Evolutionary conservation across 2,888 invertebrate species (phyloP).

Genomic region (Acleris cristana): DNA sequence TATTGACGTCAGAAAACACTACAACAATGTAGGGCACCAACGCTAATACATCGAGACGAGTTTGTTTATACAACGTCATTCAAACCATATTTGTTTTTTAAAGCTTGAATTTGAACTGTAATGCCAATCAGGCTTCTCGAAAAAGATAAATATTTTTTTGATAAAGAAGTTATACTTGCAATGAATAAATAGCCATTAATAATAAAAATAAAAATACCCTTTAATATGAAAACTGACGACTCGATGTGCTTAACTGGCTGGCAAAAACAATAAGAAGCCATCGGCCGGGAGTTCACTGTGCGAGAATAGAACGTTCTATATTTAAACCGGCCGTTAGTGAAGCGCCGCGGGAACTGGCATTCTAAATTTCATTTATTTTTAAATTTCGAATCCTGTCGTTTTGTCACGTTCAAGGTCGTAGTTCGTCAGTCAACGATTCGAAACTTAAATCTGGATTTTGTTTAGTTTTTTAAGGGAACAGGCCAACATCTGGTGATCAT

Average conservation of each 20-base stretch:
- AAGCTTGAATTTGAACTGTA: neutral
- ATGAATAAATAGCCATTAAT: too few relatives aligned
- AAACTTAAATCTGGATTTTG: conserved; percentile 47
- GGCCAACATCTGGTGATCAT: conserved; percentile 64
- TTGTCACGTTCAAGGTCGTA: conserved; percentile 80
- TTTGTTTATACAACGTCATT: neutral
- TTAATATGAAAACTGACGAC: neutral
- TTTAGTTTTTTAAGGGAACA: conserved; percentile 48
- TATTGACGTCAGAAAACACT: conserved; percentile 16
- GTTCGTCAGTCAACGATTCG: conserved; percentile 40
- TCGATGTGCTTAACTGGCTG: conserved; percentile 48
- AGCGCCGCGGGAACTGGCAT: conserved; percentile 73
- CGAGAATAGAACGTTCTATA: conserved; percentile 81
- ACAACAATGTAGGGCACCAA: conserved; percentile 9
- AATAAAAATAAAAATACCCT: too few relatives aligned
- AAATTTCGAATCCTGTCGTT: conserved; percentile 72
- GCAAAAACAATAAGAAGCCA: conserved; percentile 78
- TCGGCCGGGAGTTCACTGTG: conserved; percentile 77
- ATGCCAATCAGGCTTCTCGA: too few relatives aligned
- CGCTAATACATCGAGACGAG: conserved; percentile 12
- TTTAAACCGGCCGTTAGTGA: conserved; percentile 77
- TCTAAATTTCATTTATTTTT: conserved; percentile 71
- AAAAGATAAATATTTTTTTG: too few relatives aligned
- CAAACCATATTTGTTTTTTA: neutral
- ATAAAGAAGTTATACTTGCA: too few relatives aligned